These are phyloP conservation scores for Danio aesculapii DNA, from an alignment of 2,797 vertebrate species.

Conservation along the genomic window DNA sequence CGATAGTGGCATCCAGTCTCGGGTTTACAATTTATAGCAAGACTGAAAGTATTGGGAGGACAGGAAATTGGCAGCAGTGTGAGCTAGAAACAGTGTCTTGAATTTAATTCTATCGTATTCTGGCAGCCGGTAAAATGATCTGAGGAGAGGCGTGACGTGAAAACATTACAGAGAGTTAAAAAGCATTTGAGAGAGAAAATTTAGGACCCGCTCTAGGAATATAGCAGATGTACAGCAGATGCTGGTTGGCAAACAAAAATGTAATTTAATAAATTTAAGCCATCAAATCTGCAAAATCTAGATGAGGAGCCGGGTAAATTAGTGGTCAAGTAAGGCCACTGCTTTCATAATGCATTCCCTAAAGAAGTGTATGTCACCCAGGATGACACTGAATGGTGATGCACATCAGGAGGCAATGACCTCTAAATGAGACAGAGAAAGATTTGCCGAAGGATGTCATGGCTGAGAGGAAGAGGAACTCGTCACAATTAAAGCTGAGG, in stretches of 20 bases:
- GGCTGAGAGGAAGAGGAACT: slow-evolving; percentile 11
- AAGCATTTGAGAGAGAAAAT: not conserved
- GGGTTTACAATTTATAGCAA: slow-evolving; percentile 4
- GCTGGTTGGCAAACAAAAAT: not conserved
- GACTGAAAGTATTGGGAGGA: not conserved
- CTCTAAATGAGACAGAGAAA: slow-evolving; percentile 6
- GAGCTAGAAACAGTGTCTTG: slow-evolving; percentile 21
- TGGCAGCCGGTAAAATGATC: not conserved
- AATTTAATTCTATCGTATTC: slow-evolving; percentile 27
- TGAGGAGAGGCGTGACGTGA: not conserved
- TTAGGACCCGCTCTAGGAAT: slow-evolving; percentile 5
- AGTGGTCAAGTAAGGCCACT: not conserved
- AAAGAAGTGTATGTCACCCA: not conserved
- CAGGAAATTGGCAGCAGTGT: not conserved
- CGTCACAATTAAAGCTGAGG: slow-evolving; percentile 15
- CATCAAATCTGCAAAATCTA: not conserved
- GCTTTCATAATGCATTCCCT: not conserved
- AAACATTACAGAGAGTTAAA: slow-evolving; percentile 11
- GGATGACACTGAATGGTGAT: not conserved
- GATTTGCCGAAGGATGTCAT: slow-evolving; percentile 2
- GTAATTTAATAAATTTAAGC: not conserved
- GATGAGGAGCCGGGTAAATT: not conserved
- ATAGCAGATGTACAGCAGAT: not conserved
- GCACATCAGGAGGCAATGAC: not conserved
- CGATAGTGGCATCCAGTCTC: not conserved